Percentiles rank a stretch among this genome's conserved stretches.
These are phyloP conservation scores for Leucania comma DNA, from an alignment of 2,888 invertebrate species.

Conservation along the genomic window DNA sequence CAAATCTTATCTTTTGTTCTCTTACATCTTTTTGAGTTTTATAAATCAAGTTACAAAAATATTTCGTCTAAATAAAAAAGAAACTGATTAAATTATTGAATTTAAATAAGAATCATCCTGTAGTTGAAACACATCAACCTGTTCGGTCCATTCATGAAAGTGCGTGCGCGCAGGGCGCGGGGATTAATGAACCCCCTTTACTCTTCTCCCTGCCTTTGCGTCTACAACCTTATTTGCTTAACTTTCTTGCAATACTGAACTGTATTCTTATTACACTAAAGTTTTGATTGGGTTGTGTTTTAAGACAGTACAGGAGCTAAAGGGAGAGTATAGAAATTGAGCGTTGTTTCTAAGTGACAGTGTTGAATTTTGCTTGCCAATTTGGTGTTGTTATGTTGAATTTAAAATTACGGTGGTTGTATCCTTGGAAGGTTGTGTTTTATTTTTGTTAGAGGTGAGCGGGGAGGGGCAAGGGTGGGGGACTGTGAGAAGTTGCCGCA, in stretches of 20 bases:
- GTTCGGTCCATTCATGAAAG: constrained; percentile 91
- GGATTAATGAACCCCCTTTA: constrained; percentile 89
- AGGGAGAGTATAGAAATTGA: constrained; percentile 60
- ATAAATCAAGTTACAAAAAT: not conserved
- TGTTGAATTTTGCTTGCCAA: constrained; percentile 71
- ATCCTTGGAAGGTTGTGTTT: constrained; percentile 90
- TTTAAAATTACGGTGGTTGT: constrained; percentile 88
- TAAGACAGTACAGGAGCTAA: constrained; percentile 18
- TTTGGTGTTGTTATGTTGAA: constrained; percentile 71
- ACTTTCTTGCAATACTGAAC: constrained; percentile 65
- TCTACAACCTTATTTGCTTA: constrained; percentile 74
- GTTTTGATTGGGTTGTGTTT: constrained; percentile 62
- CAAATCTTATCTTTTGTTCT: constrained; percentile 21
- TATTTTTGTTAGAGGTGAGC: constrained; percentile 79
- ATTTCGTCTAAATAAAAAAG: constrained; percentile 3
- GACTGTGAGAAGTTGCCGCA: constrained; percentile 88
- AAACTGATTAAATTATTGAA: constrained; percentile 13
- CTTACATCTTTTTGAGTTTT: not conserved
- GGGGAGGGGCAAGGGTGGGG: constrained; percentile 70
- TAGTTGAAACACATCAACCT: constrained; percentile 88
- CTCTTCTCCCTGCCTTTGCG: constrained; percentile 79
- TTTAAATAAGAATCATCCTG: constrained; percentile 75
- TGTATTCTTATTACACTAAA: constrained; percentile 65
- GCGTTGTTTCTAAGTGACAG: constrained; percentile 64
- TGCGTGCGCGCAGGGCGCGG: constrained; percentile 91